Base-by-base conservation (phyloP, 2,888 invertebrate species). In the Ischnura elegans region DNA sequence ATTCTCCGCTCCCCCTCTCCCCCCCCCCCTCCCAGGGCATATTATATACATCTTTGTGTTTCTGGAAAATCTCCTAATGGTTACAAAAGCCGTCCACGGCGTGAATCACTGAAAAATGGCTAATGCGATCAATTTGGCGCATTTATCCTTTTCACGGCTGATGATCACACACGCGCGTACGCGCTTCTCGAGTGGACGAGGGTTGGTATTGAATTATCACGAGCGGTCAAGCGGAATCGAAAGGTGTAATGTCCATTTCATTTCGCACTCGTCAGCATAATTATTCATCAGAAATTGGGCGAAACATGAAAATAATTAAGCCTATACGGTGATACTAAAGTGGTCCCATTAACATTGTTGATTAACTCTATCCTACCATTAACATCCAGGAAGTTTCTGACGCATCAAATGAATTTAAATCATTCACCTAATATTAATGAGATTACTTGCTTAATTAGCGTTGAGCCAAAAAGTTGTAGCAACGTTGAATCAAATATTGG, bases 121-220 rank as follows among this genome's bases (percentile, higher is more conserved):
- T 90, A 90, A 90, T n/a, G 61, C 90, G 90, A 61, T 61, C 61
- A 87, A 55, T 87, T 87, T 55, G 87, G 29, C 51, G 29, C 87
- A 47, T 47, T 87, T 87, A 51, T 55, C 47, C 21, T 42, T 51
- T 51, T 51, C 55, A 21, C 87, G 55, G 87, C 3, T 47, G 51
- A 51, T 19, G 19, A 13, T 19, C 51, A 51, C 51, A 51, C 51
- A 51, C 47, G 13, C 66, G 29, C 21, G 29, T 2, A 66, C 21
- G 29, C n/a, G 4, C 3, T 29, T 76, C n/a, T 76, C 76, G 36
- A 36, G 25, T 76, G 29, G 16, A 36, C 5, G 36, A 29, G 4
- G 4, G 76, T 76, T 36, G 0, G 36, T 36, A 76, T 76, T 76
- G 36, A 76, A 25, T 76, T 76, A n/a, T 36, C 16, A 10, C 2